Base-by-base conservation (phyloP, 2,888 invertebrate species). In the Tetropium fuscum region DNA sequence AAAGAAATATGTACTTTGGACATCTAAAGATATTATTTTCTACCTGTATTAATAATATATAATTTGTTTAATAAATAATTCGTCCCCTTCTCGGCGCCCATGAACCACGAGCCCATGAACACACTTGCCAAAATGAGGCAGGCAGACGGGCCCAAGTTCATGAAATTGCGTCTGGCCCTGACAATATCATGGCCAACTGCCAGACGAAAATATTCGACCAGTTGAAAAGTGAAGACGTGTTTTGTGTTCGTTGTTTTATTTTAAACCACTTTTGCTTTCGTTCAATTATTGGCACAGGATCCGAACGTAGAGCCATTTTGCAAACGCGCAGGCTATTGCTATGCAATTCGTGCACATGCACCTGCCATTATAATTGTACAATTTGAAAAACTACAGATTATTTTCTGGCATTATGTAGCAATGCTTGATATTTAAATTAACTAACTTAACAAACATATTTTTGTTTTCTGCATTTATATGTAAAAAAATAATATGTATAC, bases 131-230 rank as follows among this genome's bases (percentile, higher is more conserved):
- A 65, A 65, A 63, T 60, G 51, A 56, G 36, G 30, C 34, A 34
- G 53, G 63, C 68, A 65, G 66, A 63, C 66, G 62, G 69, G 59
- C 63, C 55, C 64, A 62, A 64, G 73, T 69, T 72, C 72, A 72
- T 71, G 66, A 71, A 70, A 72, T 68, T 66, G 68, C 49, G 72
- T 68, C 69, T 73, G 74, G 71, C 75, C 74, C 64, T 74, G 74
- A 69, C 68, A 68, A 57, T 68, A 71, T 76, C 76, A 77, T 74
- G 77, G 77, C 75, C 77, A 75, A 70, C 72, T 69, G 71, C 73
- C 76, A 76, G 75, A 76, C 76, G 71, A 72, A 75, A 75, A 73
- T 74, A 74, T 75, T 72, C 68, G 70, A 64, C 68, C 68, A 64
- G 71, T 68, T 71, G 64, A 72, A 73, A 73, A 71, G 69, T 68